phyloP scores from a whole-genome alignment of 2,113 vertebrate genomes.

The Trematomus loennbergii region DNA sequence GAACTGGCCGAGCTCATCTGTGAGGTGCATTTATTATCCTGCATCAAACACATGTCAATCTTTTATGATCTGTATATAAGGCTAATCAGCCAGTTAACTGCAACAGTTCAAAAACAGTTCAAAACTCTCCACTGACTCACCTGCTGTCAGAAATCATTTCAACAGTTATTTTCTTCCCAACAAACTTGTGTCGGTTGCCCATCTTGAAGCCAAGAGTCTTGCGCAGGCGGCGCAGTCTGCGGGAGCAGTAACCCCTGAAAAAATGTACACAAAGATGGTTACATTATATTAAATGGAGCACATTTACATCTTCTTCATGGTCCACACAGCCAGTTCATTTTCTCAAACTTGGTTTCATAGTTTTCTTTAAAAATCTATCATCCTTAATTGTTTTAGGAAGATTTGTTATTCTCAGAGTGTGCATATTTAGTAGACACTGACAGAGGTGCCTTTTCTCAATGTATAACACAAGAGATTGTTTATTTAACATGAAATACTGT shows the following conservation, averaged over 20 bases:
- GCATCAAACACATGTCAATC: not conserved
- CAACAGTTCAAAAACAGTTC: not conserved
- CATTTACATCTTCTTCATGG: not conserved
- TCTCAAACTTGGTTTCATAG: not conserved
- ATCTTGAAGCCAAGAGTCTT: slow-evolving; percentile 98
- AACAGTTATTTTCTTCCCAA: slow-evolving; percentile 94
- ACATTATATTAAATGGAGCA: not conserved
- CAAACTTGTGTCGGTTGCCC: slow-evolving; percentile 98
- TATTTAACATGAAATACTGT: not conserved
- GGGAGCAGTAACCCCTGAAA: slow-evolving; percentile 95
- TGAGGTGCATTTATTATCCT: not conserved
- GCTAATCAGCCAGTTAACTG: not conserved
- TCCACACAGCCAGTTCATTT: not conserved
- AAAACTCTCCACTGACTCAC: slow-evolving; percentile 68
- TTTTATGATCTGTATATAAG: not conserved
- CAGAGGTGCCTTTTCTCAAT: not conserved
- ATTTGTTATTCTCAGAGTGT: no score
- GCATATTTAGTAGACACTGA: no score
- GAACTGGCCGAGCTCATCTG: not conserved
- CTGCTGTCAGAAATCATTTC: slow-evolving; percentile 96
- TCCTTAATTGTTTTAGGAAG: not conserved
- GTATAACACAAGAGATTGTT: not conserved
- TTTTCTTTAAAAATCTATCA: not conserved
- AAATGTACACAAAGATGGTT: not conserved
- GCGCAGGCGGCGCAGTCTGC: slow-evolving; percentile 92